These are phyloP conservation scores for Catagonus wagneri DNA, from an alignment of 2,113 vertebrate genomes.

Conservation along the genomic window DNA sequence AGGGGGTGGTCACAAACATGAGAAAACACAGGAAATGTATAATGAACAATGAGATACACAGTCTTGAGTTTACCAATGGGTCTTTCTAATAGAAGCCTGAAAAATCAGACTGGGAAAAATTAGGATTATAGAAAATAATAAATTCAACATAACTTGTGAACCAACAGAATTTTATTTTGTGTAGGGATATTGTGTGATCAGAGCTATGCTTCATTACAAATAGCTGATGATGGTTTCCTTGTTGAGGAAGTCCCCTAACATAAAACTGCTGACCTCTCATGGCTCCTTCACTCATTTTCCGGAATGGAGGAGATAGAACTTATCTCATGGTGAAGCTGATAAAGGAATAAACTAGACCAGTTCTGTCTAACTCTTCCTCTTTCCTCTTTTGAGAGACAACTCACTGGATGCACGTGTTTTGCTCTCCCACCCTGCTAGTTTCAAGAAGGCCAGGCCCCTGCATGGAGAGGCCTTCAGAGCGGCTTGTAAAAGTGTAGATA, in stretches of 20 bases:
- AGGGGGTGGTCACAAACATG: background rate
- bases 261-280: background rate
- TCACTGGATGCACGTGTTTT: background rate
- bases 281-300: background rate
- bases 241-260: background rate
- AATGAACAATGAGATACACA: background rate
- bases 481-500: background rate
- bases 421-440: background rate
- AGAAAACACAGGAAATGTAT: background rate
- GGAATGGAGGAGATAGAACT: background rate
- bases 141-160: background rate
- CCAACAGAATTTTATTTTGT: background rate
- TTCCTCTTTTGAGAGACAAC: background rate
- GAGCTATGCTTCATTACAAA: background rate
- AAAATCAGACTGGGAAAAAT: background rate
- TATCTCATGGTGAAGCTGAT: background rate
- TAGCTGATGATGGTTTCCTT: background rate
- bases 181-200: background rate
- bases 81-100: background rate
- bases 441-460: background rate
- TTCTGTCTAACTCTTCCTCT: background rate
- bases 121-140: background rate
- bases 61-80: background rate
- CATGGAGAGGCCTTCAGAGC: background rate
- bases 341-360: background rate